Evolutionary conservation across 2,797 vertebrate genomes (phyloP), one percentile per base, ranked within the genome.

Genomic region (Tolypeutes matacus): DNA sequence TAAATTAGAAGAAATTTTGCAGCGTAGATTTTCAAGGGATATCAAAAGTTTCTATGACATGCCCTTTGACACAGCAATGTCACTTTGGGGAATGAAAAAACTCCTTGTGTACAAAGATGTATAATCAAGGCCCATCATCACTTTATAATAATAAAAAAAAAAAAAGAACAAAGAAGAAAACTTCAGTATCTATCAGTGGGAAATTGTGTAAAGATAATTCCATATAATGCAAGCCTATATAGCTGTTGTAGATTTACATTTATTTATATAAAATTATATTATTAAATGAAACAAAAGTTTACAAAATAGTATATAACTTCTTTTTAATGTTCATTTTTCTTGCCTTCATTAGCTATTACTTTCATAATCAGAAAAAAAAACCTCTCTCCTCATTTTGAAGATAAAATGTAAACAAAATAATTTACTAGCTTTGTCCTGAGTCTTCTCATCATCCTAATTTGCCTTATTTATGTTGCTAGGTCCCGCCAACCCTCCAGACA

Each of bases 321-420:
- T 49, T 95, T 94, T 56, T 36, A 73, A 72, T 75, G 49, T 60
- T 65, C 12, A 76, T 62, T 75, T 76, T 60, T 39, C 18, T 88
- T 85, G 69, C 49, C n/a, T 73, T 94, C 7, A 51, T 86, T 14
- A 27, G 36, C 25, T 46, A 76, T 21, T 78, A 78, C 60, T 86
- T 94, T 90, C 31, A 53, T 70, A 39, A 82, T 77, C 39, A 75
- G 36, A 73, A 77, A 81, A 69, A 82, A 34, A 60, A 36, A 58
- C 5, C 46, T 73, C 2, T 7, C 11, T 62, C 21, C 13, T 90
- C 20, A 46, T 31, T 46, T 69, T 29, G 51, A 9, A 10, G 12
- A 29, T n/a, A 65, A 9, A 58, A 65, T 89, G 86, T 29, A 67
- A 62, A 82, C 13, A 56, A 11, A 14, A 1, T 31, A 23, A 13